phyloP scores from a whole-genome alignment of 2,113 vertebrate species.

The Podarcis muralis region DNA sequence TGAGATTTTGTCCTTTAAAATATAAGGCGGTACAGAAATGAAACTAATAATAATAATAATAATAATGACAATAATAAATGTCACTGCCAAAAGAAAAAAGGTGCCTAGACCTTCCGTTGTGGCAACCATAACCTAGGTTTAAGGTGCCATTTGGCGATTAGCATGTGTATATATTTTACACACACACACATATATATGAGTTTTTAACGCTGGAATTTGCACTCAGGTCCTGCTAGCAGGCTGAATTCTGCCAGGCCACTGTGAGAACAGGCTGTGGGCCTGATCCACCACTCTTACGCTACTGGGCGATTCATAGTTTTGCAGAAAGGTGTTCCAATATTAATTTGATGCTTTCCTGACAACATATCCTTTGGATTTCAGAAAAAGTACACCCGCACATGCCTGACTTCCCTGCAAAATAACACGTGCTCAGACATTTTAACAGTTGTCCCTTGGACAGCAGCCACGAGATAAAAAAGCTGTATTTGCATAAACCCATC shows the following conservation, averaged over 20 bases:
- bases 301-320: neutral
- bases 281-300: neutral
- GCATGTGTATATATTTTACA: neutral
- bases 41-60: too few species aligned
- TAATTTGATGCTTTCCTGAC: neutral
- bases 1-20: too few species aligned
- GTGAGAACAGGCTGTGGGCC: neutral
- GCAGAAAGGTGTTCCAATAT: neutral
- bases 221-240: too few species aligned
- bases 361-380: neutral
- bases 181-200: neutral
- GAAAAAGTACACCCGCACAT: neutral
- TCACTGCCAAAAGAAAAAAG: too few species aligned
- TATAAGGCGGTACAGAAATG: too few species aligned
- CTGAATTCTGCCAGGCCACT: neutral
- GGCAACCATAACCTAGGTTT: too few species aligned
- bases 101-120: too few species aligned
- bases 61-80: too few species aligned
- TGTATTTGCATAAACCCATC: constrained; percentile 28
- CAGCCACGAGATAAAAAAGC: neutral
- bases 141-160: too few species aligned
- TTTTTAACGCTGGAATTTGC: too few species aligned
- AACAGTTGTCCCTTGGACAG: constrained; percentile 4
- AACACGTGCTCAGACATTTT: neutral
- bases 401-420: neutral